Conservation (phyloP, 2,797 vertebrate genomes). For the Artibeus jamaicensis region DNA sequence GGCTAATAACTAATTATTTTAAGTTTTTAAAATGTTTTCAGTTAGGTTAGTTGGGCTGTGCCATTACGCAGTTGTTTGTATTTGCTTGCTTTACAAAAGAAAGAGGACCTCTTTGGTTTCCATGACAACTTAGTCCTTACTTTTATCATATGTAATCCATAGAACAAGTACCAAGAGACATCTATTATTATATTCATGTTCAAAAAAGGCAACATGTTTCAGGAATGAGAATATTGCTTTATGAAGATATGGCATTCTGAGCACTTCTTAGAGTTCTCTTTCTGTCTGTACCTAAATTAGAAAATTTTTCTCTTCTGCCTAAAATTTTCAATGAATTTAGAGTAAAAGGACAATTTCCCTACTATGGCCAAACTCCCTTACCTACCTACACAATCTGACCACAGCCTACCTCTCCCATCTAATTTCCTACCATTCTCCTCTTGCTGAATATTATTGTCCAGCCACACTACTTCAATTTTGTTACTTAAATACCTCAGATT, state of each 20-base stretch:
- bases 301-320: neutral
- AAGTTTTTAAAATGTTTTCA: neutral
- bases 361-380: neutral
- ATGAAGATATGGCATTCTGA: neutral
- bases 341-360: neutral
- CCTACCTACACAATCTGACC: neutral
- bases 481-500: conserved; percentile 5
- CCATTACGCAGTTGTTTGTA: neutral
- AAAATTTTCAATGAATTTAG: conserved; percentile 9
- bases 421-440: neutral
- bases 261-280: neutral
- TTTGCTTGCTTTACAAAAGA: conserved; percentile 37
- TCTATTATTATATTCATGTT: neutral
- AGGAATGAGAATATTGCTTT: neutral
- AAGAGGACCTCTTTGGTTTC: neutral
- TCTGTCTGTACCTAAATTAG: neutral
- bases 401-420: neutral
- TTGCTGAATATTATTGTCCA: neutral
- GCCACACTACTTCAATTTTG: neutral
- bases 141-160: neutral
- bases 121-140: neutral
- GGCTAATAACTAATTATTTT: neutral
- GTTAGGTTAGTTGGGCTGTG: neutral
- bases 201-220: neutral
- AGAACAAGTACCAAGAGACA: neutral